Evolutionary conservation across 2,113 vertebrate species (phyloP), one percentile per base, ranked within the genome.

Genomic region (Phalacrocorax brasilianus): DNA sequence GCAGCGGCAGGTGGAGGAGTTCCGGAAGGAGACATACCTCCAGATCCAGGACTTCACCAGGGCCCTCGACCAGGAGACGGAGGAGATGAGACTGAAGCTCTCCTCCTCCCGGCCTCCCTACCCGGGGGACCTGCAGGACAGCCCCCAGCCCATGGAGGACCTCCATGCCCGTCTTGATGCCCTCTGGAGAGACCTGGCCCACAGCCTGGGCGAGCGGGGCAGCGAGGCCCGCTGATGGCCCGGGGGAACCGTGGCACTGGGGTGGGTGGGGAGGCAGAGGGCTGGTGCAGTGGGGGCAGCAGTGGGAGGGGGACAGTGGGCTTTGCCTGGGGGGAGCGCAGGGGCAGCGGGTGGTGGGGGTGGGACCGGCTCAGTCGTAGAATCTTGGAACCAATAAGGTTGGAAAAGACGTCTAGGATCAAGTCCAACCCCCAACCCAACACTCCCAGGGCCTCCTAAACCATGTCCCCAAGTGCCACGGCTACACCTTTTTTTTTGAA

Each of bases 181-280:
- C 61, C 97, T 99, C 71, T 98, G 99, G 93, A 97, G 98, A 78
- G 99, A 99, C 75, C 99, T 99, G 93, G 79, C 97, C 61, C 98
- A 98, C 53, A 98, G 98, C 89, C 97, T 99, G 81, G 84, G 59
- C 2, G 97, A 95, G 50, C 33, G 56, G 35, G 70, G 53, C 30
- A 59, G 40, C 8, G 75, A 53, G 14, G 35, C 8, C 7, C 19
- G 12, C 20, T 81, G n/a, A 87, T 5, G 52, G 58, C 14, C 21
- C 32, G 45, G 45, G 8, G 38, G 6, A 14, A 42, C 42, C 42
- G 42, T 14, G 42, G 42, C 42, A 42, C 42, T 14, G 42, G 42
- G 42, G 42, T 42, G 42, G 28, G 38, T 13, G n/a, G 47, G 59
- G 13, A 14, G 22, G 22, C 32, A 9, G 26, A 8, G 26, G 12